Evolutionary conservation across 2,888 invertebrate species (phyloP).

Genomic region (Thera britannica): DNA sequence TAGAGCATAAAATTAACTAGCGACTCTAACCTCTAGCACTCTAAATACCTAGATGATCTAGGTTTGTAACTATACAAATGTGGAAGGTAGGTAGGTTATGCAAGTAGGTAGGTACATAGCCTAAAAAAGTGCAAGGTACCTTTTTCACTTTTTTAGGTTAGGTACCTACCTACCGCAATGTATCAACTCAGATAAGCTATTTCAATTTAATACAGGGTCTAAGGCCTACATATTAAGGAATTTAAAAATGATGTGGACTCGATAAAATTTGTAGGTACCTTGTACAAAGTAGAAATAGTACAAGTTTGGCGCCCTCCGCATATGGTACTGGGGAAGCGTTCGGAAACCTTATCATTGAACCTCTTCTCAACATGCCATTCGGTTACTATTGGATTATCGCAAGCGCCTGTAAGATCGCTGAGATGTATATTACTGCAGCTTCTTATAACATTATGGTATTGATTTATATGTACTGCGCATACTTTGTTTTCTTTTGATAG

Average conservation of each 20-base stretch:
- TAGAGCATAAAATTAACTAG: background rate
- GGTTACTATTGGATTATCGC: slow-evolving; percentile 65
- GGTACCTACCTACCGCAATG: background rate
- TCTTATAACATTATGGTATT: slow-evolving; percentile 15
- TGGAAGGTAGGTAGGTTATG: background rate
- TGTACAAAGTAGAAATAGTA: slow-evolving; percentile 59
- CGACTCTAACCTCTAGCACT: no score
- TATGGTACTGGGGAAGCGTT: slow-evolving; percentile 47
- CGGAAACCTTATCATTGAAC: slow-evolving; percentile 38
- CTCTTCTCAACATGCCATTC: slow-evolving; percentile 48
- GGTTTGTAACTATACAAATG: background rate
- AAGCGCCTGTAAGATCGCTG: slow-evolving; percentile 50
- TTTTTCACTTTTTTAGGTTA: background rate
- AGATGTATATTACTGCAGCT: slow-evolving; percentile 52
- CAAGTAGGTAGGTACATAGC: no score
- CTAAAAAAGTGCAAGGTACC: no score
- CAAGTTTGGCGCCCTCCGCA: slow-evolving; percentile 60
- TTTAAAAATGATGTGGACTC: no score
- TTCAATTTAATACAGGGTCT: no score
- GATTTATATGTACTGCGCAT: slow-evolving; percentile 52
- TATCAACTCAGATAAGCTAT: no score
- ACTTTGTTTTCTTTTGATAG: slow-evolving; percentile 46
- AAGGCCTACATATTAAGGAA: no score
- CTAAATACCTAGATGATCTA: no score
- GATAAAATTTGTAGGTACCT: slow-evolving; percentile 41